Conservation (phyloP, 2,888 invertebrate genomes). For the Altica lythri region DNA sequence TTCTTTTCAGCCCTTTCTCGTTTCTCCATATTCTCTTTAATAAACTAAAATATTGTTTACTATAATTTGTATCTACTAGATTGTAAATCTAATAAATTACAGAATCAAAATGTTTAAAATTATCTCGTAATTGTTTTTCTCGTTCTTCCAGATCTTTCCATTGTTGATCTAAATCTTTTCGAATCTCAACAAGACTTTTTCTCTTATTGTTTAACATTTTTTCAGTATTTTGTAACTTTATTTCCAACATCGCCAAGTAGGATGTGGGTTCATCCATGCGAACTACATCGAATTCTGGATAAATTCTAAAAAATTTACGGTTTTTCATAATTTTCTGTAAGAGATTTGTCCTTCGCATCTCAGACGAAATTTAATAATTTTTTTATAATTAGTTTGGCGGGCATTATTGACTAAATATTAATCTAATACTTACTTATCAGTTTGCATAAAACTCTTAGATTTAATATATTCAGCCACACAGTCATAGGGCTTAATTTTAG, state of each 20-base stretch:
- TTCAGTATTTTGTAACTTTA: slow-evolving; percentile 33
- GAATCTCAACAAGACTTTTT: slow-evolving; percentile 16
- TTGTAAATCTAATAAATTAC: no score
- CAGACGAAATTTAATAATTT: not conserved
- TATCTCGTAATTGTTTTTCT: slow-evolving; percentile 32
- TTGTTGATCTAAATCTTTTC: slow-evolving; percentile 28
- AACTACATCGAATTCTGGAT: slow-evolving; percentile 35
- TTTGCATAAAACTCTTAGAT: not conserved
- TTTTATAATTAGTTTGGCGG: not conserved
- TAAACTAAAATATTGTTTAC: slow-evolving; percentile 62
- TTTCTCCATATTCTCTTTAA: slow-evolving; percentile 68
- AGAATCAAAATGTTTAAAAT: slow-evolving; percentile 36
- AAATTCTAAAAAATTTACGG: slow-evolving; percentile 20
- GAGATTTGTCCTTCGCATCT: not conserved
- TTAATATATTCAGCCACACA: slow-evolving; percentile 5
- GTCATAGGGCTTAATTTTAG: not conserved
- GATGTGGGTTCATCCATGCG: slow-evolving; percentile 29
- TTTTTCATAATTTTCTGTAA: not conserved
- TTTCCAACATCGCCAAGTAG: slow-evolving; percentile 27
- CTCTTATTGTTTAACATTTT: slow-evolving; percentile 24
- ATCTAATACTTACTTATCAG: slow-evolving; percentile 1
- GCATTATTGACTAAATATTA: not conserved
- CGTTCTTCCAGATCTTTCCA: slow-evolving; percentile 37
- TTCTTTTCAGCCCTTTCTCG: slow-evolving; percentile 65
- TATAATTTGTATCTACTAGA: no score